phyloP scores from a whole-genome alignment of 2,888 invertebrate genomes.

The Suillia variegata region DNA sequence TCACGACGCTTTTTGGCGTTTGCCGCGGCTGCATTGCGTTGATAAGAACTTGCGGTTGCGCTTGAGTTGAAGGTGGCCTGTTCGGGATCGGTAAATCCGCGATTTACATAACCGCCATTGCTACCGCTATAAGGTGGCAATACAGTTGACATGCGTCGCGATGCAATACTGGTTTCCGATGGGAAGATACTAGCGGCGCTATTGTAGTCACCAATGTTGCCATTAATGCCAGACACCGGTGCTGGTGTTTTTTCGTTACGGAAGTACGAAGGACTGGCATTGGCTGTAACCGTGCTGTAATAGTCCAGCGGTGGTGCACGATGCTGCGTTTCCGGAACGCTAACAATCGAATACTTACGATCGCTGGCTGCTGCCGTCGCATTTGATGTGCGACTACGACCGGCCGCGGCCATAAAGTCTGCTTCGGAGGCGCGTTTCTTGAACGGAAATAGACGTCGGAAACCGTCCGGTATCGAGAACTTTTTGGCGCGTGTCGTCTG shows the following conservation, averaged over 20 bases:
- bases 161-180: constrained; percentile 33
- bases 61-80: constrained; percentile 32
- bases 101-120: constrained; percentile 36
- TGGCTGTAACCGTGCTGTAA: constrained; percentile 51
- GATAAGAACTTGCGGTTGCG: constrained; percentile 37
- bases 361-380: constrained; percentile 18
- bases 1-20: constrained; percentile 45
- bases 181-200: constrained; percentile 23
- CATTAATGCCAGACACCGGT: background rate
- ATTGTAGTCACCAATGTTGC: too few species aligned
- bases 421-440: constrained; percentile 54
- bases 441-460: constrained; percentile 56
- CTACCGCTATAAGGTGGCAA: constrained; percentile 16
- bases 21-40: constrained; percentile 35
- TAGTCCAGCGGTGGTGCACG: constrained; percentile 39
- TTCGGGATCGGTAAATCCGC: constrained; percentile 34
- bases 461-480: constrained; percentile 57
- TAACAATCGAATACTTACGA: constrained; percentile 52
- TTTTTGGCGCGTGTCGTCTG: constrained; percentile 49
- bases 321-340: constrained; percentile 50
- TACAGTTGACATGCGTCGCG: constrained; percentile 19
- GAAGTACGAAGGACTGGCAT: constrained; percentile 40
- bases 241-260: constrained; percentile 35
- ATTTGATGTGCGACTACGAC: too few species aligned
- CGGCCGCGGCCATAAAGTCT: constrained; percentile 28